Base-by-base conservation (phyloP, 2,113 vertebrate genomes). In the Tamias sibiricus region DNA sequence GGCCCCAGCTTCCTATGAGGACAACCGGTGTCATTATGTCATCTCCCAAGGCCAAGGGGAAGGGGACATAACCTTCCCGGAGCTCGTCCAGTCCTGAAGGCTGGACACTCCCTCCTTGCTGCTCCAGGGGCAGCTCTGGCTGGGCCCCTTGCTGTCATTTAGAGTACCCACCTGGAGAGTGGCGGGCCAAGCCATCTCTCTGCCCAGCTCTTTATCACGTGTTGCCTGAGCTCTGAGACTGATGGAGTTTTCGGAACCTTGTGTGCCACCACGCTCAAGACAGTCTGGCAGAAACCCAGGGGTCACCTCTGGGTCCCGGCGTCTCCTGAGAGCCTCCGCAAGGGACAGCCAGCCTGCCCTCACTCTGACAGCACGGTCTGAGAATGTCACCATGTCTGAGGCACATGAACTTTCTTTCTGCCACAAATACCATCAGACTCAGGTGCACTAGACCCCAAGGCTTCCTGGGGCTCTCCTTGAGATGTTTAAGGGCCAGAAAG, bases 121-220 rank as follows among this genome's bases (percentile, higher is more conserved):
- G 14, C 57, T n/a, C 2, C 26, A 30, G 47, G 49, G 32, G 17
- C n/a, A 9, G 11, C 54, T 57, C 44, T 2, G 0, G 30, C 74
- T 6, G 1, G 24, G 20, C 26, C 28, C 8, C 1, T 22, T 1
- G 20, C 26, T 35, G 12, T 0, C 28, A 10, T 57, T 26, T 54
- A 28, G n/a, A 9, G 7, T n/a, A 7, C 35, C 44, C 1, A 4
- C 24, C 87, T 22, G 32, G n/a, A 68, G 14, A 8, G 9, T 62
- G 22, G 26, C n/a, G 35, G 35, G 62, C 26, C 62, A 54, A 54
- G 2, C 75, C 17, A 5, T 54, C 62, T 57, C 47, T 80, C n/a
- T 28, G 32, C 19, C 4, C 0, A 57, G 37, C 76, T 42, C 6
- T 44, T 42, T 30, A 16, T 57, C 28, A 16, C n/a, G 37, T 6